Base-by-base conservation (phyloP, 1,140 invertebrate species). In the Homarus americanus region DNA sequence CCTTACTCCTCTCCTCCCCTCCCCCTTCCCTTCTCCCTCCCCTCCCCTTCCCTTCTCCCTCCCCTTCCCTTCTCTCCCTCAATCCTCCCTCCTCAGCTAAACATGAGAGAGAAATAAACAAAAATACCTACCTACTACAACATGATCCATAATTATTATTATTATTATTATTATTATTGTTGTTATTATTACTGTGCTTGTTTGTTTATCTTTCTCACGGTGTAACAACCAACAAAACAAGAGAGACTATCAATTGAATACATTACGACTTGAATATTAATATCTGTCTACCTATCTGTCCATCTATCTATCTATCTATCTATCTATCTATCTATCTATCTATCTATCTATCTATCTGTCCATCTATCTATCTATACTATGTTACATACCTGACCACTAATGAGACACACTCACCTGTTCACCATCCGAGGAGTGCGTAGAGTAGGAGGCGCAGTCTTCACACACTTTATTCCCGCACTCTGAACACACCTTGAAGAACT, bases 381-480 rank as follows among this genome's bases (percentile, higher is more conserved):
- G n/a, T n/a, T 58, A 58, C 2, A 17, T 58, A 58, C 24, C 5
- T 12, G 15, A 49, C 44, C 4, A 49, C 4, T 12, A 49, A 7
- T 49, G 44, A 58, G 2, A 58, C 17, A 58, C 17, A n/a, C 87
- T 20, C 44, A 90, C 87, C 87, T 90, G 80, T 4, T 90, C 87
- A n/a, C 80, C 82, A 40, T 90, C 87, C 2, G 87, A 83, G 0
- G 78, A 72, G 5, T 90, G 69, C 5, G 87, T 90, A 7, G 87
- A 90, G 49, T 90, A 90, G 53, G 87, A 90, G 72, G 87, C 87
- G n/a, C 87, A 90, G 44, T 90, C 87, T 41, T 90, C 87, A 41
- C 87, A 90, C 80, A 90, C 87, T 41, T 90, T 90, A 34, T 90
- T 90, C 15, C 87, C 87, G 28, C 87, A 90, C 44, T 90, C 87